Conservation (phyloP, 1,140 invertebrate species). For the Drosophila murphyi region DNA sequence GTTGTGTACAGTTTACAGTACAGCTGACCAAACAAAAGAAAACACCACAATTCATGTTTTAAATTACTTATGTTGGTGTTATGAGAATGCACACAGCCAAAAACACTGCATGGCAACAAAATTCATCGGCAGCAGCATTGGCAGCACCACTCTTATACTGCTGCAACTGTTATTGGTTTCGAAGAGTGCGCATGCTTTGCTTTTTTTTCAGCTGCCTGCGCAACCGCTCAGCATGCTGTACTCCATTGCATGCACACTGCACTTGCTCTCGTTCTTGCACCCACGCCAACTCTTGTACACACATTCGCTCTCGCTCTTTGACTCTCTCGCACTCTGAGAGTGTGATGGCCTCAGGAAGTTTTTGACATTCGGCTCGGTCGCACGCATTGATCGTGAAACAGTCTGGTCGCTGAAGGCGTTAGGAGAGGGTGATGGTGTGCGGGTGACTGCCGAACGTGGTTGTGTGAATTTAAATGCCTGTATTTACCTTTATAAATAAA, state of each 20-base stretch:
- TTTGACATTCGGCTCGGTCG: slow-evolving; percentile 15
- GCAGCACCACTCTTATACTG: slow-evolving; percentile 40
- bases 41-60: slow-evolving; percentile 32
- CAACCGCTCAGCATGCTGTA: slow-evolving; percentile 32
- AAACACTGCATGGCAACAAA: slow-evolving; percentile 47
- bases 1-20: slow-evolving; percentile 26
- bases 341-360: slow-evolving; percentile 40
- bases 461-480: slow-evolving; percentile 71
- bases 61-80: slow-evolving; percentile 24
- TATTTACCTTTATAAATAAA: slow-evolving; percentile 75
- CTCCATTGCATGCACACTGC: slow-evolving; percentile 5
- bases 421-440: not conserved
- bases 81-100: slow-evolving; percentile 23
- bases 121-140: slow-evolving; percentile 8
- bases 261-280: slow-evolving; percentile 11
- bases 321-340: not conserved
- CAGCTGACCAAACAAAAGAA: slow-evolving; percentile 27
- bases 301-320: slow-evolving; percentile 7
- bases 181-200: slow-evolving; percentile 44
- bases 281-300: slow-evolving; percentile 24
- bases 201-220: slow-evolving; percentile 9
- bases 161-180: slow-evolving; percentile 54
- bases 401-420: not conserved
- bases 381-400: slow-evolving; percentile 16
- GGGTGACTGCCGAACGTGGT: slow-evolving; percentile 14